Evolutionary conservation across 2,888 invertebrate species (phyloP).

Genomic region (Cataglyphis rosenhaueri): DNA sequence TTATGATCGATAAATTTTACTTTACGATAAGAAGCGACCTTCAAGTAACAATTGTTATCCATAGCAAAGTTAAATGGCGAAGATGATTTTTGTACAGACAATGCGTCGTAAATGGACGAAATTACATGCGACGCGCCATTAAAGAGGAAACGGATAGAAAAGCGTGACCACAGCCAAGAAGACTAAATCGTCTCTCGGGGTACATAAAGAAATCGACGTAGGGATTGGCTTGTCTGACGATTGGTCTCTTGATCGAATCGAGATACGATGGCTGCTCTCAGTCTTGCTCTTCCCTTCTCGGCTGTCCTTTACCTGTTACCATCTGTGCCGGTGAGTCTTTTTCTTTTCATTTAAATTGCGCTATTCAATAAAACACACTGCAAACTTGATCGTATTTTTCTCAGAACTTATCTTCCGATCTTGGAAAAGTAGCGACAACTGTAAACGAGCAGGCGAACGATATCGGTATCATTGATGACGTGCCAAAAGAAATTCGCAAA

Average conservation of each 20-base stretch:
- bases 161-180: slow-evolving; percentile 5
- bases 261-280: slow-evolving; percentile 25
- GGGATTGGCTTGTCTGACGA: slow-evolving; percentile 18
- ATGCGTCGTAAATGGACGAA: slow-evolving; percentile 45
- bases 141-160: slow-evolving; percentile 27
- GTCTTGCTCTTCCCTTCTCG: slow-evolving; percentile 3
- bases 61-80: slow-evolving; percentile 2
- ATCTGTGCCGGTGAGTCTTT: slow-evolving; percentile 10
- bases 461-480: background rate
- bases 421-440: background rate
- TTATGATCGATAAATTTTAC: background rate
- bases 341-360: too few species aligned
- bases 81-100: slow-evolving; percentile 31
- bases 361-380: background rate
- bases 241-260: slow-evolving; percentile 29
- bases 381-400: background rate
- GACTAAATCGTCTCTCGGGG: slow-evolving; percentile 6
- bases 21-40: background rate
- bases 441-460: slow-evolving; percentile 11
- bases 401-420: slow-evolving; percentile 3
- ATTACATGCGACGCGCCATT: slow-evolving; percentile 37
- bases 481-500: background rate
- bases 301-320: slow-evolving; percentile 9
- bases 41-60: background rate
- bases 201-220: slow-evolving; percentile 38